These are phyloP conservation scores for Chionomys nivalis DNA, from an alignment of 2,113 vertebrate genomes.

Conservation along the genomic window DNA sequence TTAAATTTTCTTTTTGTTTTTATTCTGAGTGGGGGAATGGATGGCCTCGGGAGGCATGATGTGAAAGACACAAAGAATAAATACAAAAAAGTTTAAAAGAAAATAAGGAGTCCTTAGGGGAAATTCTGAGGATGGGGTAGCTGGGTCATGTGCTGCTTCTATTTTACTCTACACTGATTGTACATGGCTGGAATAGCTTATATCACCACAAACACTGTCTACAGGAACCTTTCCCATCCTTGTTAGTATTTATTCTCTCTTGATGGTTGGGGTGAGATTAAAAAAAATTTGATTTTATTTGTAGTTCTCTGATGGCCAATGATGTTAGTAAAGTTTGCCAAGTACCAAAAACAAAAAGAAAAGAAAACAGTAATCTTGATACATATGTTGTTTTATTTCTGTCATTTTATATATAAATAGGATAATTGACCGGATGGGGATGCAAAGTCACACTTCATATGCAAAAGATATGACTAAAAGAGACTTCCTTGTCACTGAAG, in stretches of 20 bases:
- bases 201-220: neutral
- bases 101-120: neutral
- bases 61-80: neutral
- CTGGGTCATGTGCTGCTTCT: neutral
- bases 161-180: neutral
- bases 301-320: no score
- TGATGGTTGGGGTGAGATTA: no score
- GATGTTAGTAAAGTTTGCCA: no score
- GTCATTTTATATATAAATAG: neutral
- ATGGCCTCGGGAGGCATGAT: neutral
- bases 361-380: neutral
- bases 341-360: no score
- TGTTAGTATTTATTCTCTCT: neutral
- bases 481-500: constrained; percentile 25
- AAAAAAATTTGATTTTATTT: no score
- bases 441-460: neutral
- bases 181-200: neutral
- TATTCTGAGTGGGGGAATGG: neutral
- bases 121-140: neutral
- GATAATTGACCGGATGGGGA: neutral
- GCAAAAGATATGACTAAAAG: neutral
- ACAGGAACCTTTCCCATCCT: neutral
- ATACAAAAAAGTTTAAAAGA: no score
- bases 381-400: neutral
- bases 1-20: neutral